Percentiles rank a stretch among this genome's conserved stretches.
phyloP scores from a whole-genome alignment of 2,113 vertebrate species.

The Morone chrysops region DNA sequence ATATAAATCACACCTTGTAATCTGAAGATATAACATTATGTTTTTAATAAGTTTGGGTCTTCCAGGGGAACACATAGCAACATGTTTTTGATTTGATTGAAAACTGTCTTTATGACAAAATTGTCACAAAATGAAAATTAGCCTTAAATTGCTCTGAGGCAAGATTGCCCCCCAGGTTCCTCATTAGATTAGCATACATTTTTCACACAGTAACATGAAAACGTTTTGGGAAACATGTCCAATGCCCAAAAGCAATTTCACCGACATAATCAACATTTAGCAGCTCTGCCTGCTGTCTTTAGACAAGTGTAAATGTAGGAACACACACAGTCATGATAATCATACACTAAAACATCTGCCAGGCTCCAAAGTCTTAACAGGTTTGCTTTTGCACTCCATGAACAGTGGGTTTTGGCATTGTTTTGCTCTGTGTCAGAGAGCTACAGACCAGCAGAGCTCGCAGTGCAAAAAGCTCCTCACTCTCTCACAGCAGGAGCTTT shows the following conservation, averaged over 20 bases:
- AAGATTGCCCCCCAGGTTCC: not conserved
- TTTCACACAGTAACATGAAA: constrained; percentile 14
- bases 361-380: constrained; percentile 9
- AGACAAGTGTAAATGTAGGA: constrained; percentile 25
- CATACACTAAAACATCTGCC: constrained; percentile 29
- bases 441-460: constrained; percentile 42
- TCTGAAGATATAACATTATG: not conserved
- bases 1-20: not conserved
- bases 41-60: not conserved
- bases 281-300: constrained; percentile 19
- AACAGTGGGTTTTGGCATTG: constrained; percentile 28
- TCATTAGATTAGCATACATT: constrained; percentile 11
- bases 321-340: constrained; percentile 27
- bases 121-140: constrained; percentile 9
- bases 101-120: not conserved
- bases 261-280: not conserved
- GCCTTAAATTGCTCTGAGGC: not conserved
- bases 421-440: constrained; percentile 51
- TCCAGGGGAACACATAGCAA: not conserved
- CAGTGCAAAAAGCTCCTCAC: constrained; percentile 52
- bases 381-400: constrained; percentile 24
- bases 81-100: not conserved
- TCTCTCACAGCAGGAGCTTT: constrained; percentile 61
- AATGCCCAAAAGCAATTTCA: not conserved
- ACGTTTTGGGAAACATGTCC: constrained; percentile 6